Conservation (phyloP, 2,888 invertebrate species). For the Apoderus coryli region DNA sequence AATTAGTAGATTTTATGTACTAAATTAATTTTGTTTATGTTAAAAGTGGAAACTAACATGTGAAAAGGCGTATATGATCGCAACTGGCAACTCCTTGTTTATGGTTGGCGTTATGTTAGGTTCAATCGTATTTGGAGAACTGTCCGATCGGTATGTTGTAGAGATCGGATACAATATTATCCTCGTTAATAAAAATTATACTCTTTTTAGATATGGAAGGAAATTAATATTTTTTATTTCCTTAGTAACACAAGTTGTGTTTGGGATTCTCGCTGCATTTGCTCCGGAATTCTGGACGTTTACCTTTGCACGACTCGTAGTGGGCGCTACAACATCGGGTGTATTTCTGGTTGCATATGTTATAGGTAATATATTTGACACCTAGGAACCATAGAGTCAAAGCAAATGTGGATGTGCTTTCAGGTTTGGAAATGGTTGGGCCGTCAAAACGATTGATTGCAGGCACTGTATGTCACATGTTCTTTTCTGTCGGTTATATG, state of each 20-base stretch:
- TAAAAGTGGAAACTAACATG: constrained; percentile 55
- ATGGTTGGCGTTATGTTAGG: constrained; percentile 62
- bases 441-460: constrained; percentile 51
- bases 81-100: constrained; percentile 50
- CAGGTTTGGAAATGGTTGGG: constrained; percentile 57
- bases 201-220: constrained; percentile 42
- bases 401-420: too few species aligned
- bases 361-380: constrained; percentile 43
- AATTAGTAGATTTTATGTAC: constrained; percentile 4
- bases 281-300: constrained; percentile 55
- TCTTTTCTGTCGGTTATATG: constrained; percentile 59
- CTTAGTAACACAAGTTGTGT: constrained; percentile 50
- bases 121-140: constrained; percentile 54
- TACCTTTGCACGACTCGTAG: constrained; percentile 46
- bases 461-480: constrained; percentile 58
- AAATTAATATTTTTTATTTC: constrained; percentile 59
- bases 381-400: too few species aligned
- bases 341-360: constrained; percentile 67
- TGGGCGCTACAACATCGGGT: constrained; percentile 62
- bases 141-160: constrained; percentile 52
- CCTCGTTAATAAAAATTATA: constrained; percentile 4
- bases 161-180: constrained; percentile 7
- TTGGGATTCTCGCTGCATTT: constrained; percentile 49
- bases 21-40: constrained; percentile 9
- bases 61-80: constrained; percentile 43